Conservation (phyloP, 2,888 invertebrate genomes). For the Synergus gifuensis region DNA sequence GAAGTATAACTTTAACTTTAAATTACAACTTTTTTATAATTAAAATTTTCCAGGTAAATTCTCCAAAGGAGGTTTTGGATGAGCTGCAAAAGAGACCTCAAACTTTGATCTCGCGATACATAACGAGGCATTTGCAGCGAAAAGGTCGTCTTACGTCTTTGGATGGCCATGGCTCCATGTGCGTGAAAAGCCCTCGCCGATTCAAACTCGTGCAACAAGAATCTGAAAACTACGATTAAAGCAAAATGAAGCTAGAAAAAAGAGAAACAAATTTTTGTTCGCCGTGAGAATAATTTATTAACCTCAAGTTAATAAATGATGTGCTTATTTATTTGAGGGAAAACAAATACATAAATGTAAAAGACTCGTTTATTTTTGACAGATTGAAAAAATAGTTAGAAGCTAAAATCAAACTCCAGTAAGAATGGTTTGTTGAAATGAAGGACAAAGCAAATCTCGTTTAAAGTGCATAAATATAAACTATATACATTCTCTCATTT, state of each 20-base stretch:
- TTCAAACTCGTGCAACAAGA: constrained; percentile 95
- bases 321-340: constrained; percentile 18
- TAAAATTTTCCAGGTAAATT: constrained; percentile 82
- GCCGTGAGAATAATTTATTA: background rate
- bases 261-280: constrained; percentile 14
- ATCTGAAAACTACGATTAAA: constrained; percentile 92
- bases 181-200: constrained; percentile 91
- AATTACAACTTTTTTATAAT: background rate
- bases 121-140: constrained; percentile 89
- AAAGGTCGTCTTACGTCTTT: constrained; percentile 85
- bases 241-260: background rate
- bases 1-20: too few relatives aligned
- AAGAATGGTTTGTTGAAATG: background rate
- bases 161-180: constrained; percentile 88
- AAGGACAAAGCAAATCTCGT: background rate
- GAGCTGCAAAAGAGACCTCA: constrained; percentile 96
- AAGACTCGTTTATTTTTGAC: background rate
- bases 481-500: background rate
- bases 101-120: constrained; percentile 89
- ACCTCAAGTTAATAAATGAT: background rate
- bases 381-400: background rate
- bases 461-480: background rate
- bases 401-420: background rate
- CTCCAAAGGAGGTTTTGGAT: constrained; percentile 92
- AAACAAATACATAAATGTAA: background rate